Percentiles rank a stretch among this genome's conserved stretches.
Conservation (phyloP, 2,113 vertebrate species). For the Halichoeres trimaculatus region DNA sequence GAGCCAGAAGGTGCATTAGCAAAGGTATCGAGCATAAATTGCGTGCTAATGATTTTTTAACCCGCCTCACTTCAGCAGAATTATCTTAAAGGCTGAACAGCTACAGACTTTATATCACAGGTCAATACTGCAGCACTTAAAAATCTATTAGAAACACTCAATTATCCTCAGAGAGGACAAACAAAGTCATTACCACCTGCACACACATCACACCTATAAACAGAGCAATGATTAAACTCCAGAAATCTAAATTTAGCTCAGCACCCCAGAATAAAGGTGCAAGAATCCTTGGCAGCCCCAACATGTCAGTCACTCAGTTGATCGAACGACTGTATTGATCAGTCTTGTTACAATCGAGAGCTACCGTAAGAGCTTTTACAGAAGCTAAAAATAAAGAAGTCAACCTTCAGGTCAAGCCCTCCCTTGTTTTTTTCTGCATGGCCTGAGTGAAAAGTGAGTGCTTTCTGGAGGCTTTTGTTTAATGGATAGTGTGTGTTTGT, state of each 20-base stretch:
- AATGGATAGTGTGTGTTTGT: slow-evolving; percentile 44
- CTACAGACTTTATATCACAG: slow-evolving; percentile 29
- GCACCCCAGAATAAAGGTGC: slow-evolving; percentile 55
- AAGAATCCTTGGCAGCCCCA: slow-evolving; percentile 54
- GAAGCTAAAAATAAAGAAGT: slow-evolving; percentile 68
- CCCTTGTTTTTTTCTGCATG: slow-evolving; percentile 5
- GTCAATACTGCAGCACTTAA: slow-evolving; percentile 33
- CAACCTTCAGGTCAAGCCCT: slow-evolving; percentile 52
- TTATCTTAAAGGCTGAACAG: slow-evolving; percentile 32
- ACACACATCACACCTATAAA: slow-evolving; percentile 50
- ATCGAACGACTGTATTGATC: slow-evolving; percentile 70
- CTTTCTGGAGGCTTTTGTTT: slow-evolving; percentile 27
- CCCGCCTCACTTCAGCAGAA: not conserved
- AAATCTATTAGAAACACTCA: slow-evolving; percentile 61
- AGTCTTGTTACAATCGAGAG: slow-evolving; percentile 56
- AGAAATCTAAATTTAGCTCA: slow-evolving; percentile 68
- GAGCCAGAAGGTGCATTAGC: slow-evolving; percentile 33
- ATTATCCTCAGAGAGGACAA: slow-evolving; percentile 27
- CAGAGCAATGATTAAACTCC: slow-evolving; percentile 25
- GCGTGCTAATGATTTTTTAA: slow-evolving; percentile 29
- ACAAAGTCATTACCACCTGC: slow-evolving; percentile 29
- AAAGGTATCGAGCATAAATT: slow-evolving; percentile 37
- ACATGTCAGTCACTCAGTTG: slow-evolving; percentile 65
- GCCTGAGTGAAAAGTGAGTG: slow-evolving; percentile 40
- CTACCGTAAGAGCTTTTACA: slow-evolving; percentile 73